These are phyloP conservation scores for Hydrophis major DNA, from an alignment of 2,797 vertebrate genomes.

Conservation along the genomic window DNA sequence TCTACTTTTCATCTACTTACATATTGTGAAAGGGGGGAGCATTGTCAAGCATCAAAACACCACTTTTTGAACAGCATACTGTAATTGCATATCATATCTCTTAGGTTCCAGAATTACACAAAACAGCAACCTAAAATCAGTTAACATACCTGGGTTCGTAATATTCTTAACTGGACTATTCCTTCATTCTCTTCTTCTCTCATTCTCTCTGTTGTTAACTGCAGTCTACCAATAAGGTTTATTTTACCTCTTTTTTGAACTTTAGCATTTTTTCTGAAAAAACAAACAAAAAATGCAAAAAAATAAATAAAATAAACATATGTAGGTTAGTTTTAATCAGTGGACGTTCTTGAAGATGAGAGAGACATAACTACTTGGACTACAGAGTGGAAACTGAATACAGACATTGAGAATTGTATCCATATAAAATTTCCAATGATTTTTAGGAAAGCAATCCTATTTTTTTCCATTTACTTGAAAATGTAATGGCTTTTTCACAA, in stretches of 20 bases:
- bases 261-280: constrained; percentile 94
- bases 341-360: background rate
- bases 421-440: background rate
- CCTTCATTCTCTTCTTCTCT: constrained; percentile 98
- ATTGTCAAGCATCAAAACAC: background rate
- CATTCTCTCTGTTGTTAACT: constrained; percentile 97
- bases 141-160: constrained; percentile 89
- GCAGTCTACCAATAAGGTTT: constrained; percentile 95
- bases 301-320: background rate
- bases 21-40: background rate
- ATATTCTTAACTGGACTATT: constrained; percentile 96
- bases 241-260: constrained; percentile 99
- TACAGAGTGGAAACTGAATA: background rate
- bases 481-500: background rate
- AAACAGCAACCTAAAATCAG: background rate
- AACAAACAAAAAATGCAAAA: constrained; percentile 40
- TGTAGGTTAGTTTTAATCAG: background rate
- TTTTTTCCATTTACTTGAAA: background rate
- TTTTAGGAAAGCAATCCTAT: background rate
- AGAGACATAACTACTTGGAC: constrained; percentile 21
- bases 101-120: background rate
- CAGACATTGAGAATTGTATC: background rate
- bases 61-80: background rate
- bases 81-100: background rate
- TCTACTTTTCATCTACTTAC: background rate